These are phyloP conservation scores for Andrena camellia DNA, from an alignment of 2,888 invertebrate species.

Conservation along the genomic window DNA sequence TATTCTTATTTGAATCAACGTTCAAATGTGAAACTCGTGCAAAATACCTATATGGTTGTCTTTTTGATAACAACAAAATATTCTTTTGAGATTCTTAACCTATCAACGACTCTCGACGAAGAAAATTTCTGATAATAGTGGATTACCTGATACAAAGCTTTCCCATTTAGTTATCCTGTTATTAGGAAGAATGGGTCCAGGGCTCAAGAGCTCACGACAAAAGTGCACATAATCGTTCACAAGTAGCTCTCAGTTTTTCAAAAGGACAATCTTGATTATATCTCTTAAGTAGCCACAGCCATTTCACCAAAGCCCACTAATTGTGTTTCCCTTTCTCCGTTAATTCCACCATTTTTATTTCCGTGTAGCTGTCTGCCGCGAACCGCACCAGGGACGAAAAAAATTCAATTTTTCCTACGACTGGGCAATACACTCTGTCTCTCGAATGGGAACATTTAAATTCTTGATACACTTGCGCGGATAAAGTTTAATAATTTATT, in stretches of 20 bases:
- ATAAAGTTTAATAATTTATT: background rate
- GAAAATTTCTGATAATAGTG: background rate
- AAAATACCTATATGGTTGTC: no score
- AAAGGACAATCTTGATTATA: conserved; percentile 31
- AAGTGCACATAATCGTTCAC: conserved; percentile 6
- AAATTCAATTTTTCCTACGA: background rate
- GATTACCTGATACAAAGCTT: background rate
- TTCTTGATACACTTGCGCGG: background rate
- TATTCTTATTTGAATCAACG: no score
- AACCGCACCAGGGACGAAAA: background rate
- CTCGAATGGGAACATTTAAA: background rate
- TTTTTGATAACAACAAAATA: no score
- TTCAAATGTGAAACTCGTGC: no score
- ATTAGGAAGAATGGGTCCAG: background rate
- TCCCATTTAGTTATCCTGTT: background rate
- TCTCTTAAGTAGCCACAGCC: conserved; percentile 14
- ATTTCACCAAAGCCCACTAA: conserved; percentile 30
- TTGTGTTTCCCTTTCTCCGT: conserved; percentile 23
- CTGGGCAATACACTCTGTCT: background rate
- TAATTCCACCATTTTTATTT: conserved; percentile 29
- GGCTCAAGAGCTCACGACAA: background rate
- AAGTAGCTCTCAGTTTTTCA: conserved; percentile 9
- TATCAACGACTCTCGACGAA: no score
- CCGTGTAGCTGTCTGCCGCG: background rate
- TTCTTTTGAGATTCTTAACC: no score